Evolutionary conservation across 2,888 invertebrate species (phyloP).

Genomic region (Leptopilina myrica): DNA sequence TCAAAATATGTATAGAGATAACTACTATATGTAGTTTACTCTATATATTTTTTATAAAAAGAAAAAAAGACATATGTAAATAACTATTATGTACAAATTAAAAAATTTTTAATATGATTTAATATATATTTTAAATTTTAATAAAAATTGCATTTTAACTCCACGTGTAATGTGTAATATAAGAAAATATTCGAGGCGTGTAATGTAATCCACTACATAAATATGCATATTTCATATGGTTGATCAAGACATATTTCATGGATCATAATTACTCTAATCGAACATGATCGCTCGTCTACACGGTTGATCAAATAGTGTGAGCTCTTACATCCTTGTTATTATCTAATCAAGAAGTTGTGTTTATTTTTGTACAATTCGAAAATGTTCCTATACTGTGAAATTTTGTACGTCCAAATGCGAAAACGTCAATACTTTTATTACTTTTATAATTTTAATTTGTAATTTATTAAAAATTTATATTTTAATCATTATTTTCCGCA

Average conservation of each 20-base stretch:
- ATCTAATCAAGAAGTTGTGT: not conserved
- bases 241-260: slow-evolving; percentile 29
- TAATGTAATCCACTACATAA: slow-evolving; percentile 9
- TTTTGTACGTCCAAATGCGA: too few relatives aligned
- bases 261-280: slow-evolving; percentile 38
- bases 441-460: too few relatives aligned
- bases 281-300: slow-evolving; percentile 25
- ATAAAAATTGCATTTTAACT: slow-evolving; percentile 16
- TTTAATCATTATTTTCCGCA: too few relatives aligned
- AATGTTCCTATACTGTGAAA: too few relatives aligned
- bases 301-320: slow-evolving; percentile 25
- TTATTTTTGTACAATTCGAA: not conserved
- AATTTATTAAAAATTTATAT: too few relatives aligned
- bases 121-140: not conserved
- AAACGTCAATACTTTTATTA: too few relatives aligned
- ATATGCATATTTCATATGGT: slow-evolving; percentile 34
- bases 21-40: too few relatives aligned
- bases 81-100: too few relatives aligned
- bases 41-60: too few relatives aligned
- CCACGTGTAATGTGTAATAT: not conserved
- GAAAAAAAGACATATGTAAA: too few relatives aligned
- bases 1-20: too few relatives aligned
- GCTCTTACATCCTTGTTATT: slow-evolving; percentile 11
- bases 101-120: too few relatives aligned
- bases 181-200: slow-evolving; percentile 21